Percentiles rank a stretch among this genome's conserved stretches.
Conservation (phyloP, 2,888 invertebrate species). For the Miltochrista miniata region DNA sequence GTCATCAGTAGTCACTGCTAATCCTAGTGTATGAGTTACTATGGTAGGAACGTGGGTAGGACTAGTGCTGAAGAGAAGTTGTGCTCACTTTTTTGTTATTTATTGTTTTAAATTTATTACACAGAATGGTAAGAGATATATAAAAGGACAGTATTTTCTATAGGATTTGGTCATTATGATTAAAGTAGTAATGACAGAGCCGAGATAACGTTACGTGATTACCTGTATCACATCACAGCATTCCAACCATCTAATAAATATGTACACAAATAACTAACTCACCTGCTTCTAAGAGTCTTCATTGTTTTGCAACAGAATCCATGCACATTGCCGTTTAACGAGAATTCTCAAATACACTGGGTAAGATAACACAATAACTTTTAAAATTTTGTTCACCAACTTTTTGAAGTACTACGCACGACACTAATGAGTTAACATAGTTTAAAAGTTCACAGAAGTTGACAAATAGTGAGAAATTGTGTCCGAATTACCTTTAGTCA, state of each 20-base stretch:
- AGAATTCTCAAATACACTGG: slow-evolving; percentile 29
- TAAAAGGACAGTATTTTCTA: too few species aligned
- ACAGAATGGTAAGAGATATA: too few species aligned
- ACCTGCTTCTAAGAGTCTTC: slow-evolving; percentile 17
- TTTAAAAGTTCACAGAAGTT: slow-evolving; percentile 42
- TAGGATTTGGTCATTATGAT: too few species aligned
- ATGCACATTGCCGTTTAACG: slow-evolving; percentile 22
- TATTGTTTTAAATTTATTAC: too few species aligned
- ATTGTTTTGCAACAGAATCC: slow-evolving; percentile 10
- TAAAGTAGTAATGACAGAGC: slow-evolving; percentile 22
- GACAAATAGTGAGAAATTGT: slow-evolving; percentile 14
- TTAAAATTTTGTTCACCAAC: slow-evolving; percentile 59
- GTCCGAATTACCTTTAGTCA: slow-evolving; percentile 10
- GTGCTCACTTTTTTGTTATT: too few species aligned
- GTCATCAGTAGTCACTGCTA: too few species aligned
- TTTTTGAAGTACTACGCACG: slow-evolving; percentile 62
- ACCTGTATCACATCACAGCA: slow-evolving; percentile 26
- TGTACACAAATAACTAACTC: slow-evolving; percentile 11
- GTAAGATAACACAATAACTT: slow-evolving; percentile 46
- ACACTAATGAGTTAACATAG: slow-evolving; percentile 31
- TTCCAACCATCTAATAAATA: not conserved
- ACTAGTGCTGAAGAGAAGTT: too few species aligned
- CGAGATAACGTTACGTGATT: slow-evolving; percentile 36
- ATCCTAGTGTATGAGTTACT: too few species aligned
- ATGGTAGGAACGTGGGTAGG: too few species aligned